Percentiles rank a stretch among this genome's conserved stretches.
These are phyloP conservation scores for Corynorhinus townsendii DNA, from an alignment of 2,113 vertebrate species.

Conservation along the genomic window DNA sequence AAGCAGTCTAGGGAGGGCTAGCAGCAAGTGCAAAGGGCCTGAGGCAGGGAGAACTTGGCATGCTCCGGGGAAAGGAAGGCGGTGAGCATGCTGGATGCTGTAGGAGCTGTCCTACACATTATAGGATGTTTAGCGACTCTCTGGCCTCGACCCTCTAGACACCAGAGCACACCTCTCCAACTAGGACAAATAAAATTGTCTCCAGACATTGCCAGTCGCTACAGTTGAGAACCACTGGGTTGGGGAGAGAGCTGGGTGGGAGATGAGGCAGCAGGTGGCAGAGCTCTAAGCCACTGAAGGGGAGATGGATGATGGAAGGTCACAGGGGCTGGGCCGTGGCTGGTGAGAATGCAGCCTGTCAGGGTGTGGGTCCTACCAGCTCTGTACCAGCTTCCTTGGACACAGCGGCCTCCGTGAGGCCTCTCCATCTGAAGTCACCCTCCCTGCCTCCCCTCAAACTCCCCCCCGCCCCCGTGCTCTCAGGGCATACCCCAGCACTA, in stretches of 20 bases:
- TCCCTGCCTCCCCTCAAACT: neutral
- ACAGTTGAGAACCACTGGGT: neutral
- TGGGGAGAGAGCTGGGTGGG: too few relatives aligned
- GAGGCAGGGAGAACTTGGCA: neutral
- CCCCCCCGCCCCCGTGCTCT: neutral
- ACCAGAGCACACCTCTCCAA: neutral
- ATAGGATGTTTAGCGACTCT: neutral
- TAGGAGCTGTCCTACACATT: neutral
- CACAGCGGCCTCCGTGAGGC: neutral
- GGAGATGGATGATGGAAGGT: neutral
- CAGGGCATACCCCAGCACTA: fast-evolving
- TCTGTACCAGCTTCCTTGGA: neutral
- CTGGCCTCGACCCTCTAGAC: neutral
- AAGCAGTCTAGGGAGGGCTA: neutral
- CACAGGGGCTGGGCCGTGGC: neutral
- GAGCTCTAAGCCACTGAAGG: neutral
- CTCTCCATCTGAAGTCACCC: fast-evolving
- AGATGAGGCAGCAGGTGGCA: fast-evolving
- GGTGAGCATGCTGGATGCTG: fast-evolving
- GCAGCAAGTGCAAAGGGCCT: neutral
- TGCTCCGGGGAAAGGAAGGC: neutral
- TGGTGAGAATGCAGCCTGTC: neutral
- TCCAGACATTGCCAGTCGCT: neutral
- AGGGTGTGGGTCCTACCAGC: neutral
- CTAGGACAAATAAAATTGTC: neutral